phyloP scores from a whole-genome alignment of 2,797 vertebrate genomes.

The Lophotriccus pileatus region DNA sequence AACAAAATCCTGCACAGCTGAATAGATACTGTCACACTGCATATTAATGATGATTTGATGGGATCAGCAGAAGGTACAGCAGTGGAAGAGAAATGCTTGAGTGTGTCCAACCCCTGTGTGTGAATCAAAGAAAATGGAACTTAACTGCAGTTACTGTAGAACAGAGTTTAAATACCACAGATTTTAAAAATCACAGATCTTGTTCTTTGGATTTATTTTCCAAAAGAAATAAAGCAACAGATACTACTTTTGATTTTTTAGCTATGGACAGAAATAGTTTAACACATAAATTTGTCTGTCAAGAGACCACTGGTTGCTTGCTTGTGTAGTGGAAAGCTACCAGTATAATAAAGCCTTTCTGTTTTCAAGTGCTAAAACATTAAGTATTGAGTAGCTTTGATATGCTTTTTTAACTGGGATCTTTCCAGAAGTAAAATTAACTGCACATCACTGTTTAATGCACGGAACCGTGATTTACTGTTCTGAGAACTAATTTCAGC shows the following conservation, averaged over 20 bases:
- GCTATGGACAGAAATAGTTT: neutral
- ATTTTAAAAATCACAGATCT: neutral
- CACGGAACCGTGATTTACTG: neutral
- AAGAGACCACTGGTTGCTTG: neutral
- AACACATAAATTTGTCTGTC: neutral
- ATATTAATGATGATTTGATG: neutral
- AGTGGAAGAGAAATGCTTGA: neutral
- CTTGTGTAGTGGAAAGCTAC: neutral
- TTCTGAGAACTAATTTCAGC: slow-evolving; percentile 14
- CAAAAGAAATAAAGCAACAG: neutral
- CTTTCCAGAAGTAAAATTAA: slow-evolving; percentile 1
- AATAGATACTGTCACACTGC: slow-evolving; percentile 7
- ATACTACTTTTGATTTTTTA: neutral
- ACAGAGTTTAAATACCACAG: neutral
- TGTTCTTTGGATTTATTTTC: neutral
- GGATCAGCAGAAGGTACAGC: neutral
- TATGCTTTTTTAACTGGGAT: neutral
- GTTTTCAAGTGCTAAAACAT: neutral
- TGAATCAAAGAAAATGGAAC: neutral
- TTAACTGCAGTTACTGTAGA: neutral
- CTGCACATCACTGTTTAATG: slow-evolving; percentile 5
- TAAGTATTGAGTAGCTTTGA: neutral
- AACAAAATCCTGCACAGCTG: neutral
- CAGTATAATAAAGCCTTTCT: neutral
- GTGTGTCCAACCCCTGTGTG: neutral